phyloP scores from a whole-genome alignment of 23 tunicate species.

The Phallusia fumigata region DNA sequence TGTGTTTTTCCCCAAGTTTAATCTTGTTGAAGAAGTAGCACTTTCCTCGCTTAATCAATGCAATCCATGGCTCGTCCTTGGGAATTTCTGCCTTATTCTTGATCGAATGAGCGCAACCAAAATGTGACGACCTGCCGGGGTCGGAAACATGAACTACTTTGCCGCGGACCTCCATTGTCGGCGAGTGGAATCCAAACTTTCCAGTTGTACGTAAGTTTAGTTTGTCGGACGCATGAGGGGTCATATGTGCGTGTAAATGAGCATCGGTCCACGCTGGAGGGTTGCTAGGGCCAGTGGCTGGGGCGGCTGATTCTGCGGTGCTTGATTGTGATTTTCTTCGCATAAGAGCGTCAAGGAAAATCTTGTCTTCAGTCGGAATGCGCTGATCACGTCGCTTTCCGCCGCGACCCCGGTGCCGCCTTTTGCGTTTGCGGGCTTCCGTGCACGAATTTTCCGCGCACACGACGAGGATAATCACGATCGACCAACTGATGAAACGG shows the following conservation, averaged over 20 bases:
- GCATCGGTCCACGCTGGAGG: constrained; percentile 33
- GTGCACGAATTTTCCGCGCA: constrained; percentile 26
- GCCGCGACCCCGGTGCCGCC: constrained; percentile 24
- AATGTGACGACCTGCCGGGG: constrained; percentile 47
- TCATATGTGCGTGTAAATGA: neutral
- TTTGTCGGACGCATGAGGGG: neutral
- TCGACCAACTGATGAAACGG: neutral
- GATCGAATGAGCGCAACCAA: constrained; percentile 58
- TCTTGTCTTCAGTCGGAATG: neutral
- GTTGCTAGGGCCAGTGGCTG: neutral
- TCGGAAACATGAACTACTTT: constrained; percentile 62
- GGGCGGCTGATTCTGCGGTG: no score
- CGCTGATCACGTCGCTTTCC: constrained; percentile 1
- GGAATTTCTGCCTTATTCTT: constrained; percentile 48
- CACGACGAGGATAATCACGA: constrained; percentile 29
- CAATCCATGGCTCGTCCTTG: constrained; percentile 61
- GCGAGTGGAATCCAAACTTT: constrained; percentile 56
- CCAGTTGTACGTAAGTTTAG: constrained; percentile 1
- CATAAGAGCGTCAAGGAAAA: constrained; percentile 18
- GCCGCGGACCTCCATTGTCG: constrained; percentile 30
- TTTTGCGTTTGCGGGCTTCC: constrained; percentile 47
- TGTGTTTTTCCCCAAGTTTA: constrained; percentile 57
- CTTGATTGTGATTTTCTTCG: neutral
- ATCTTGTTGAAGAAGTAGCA: constrained; percentile 80
- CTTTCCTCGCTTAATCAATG: constrained; percentile 68